A percentile compares a stretch with the other conserved stretches of the same genome.
Conservation (phyloP, 2,797 vertebrate species). For the Pelodytes ibericus region DNA sequence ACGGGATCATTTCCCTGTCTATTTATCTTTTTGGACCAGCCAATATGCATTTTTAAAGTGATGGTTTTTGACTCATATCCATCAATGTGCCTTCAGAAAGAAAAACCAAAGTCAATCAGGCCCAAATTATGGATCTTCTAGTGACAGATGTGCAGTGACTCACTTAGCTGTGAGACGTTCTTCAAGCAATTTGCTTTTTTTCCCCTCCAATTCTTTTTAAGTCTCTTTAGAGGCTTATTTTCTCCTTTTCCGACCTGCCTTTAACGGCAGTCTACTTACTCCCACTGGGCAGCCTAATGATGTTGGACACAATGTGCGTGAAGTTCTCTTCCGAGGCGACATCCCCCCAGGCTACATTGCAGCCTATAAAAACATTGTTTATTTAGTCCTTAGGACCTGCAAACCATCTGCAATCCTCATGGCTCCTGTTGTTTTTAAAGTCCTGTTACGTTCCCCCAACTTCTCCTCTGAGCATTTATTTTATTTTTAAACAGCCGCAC, state of each 20-base stretch:
- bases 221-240: conserved; percentile 64
- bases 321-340: conserved; percentile 67
- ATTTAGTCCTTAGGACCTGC: conserved; percentile 67
- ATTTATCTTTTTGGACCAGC: no score
- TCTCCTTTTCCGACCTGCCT: conserved; percentile 60
- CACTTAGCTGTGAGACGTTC: conserved; percentile 46
- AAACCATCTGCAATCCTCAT: conserved; percentile 75
- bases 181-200: conserved; percentile 57
- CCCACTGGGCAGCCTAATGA: conserved; percentile 74
- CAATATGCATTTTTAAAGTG: no score
- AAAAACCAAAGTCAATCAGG: conserved; percentile 59
- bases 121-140: conserved; percentile 61
- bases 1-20: no score
- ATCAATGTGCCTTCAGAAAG: no score
- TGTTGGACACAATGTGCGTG: conserved; percentile 71
- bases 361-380: conserved; percentile 70
- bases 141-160: conserved; percentile 61
- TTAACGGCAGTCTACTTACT: conserved; percentile 60
- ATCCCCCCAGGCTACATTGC: conserved; percentile 70
- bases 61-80: no score
- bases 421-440: conserved; percentile 75
- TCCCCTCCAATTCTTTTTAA: conserved; percentile 61
- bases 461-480: conserved; percentile 74
- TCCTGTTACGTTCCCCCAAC: conserved; percentile 75
- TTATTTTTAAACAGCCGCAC: conserved; percentile 74